A percentile compares a stretch with the other conserved stretches of the same genome.
Evolutionary conservation across 1,140 invertebrate species (phyloP).

Genomic region (Lepidurus packardi): DNA sequence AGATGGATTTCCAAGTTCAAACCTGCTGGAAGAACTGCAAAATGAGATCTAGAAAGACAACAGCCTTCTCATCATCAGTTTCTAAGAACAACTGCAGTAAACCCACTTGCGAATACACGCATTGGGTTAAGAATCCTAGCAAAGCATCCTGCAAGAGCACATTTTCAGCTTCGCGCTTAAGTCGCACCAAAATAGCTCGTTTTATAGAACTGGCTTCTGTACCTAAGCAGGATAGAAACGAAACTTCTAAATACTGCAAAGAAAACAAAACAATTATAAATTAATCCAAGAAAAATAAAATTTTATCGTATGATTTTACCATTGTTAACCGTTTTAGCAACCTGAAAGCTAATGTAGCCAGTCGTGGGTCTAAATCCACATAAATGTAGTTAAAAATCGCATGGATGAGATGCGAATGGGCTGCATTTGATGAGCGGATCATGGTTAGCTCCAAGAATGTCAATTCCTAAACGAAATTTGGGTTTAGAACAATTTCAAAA

Average conservation of each 20-base stretch:
- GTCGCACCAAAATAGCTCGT: neutral
- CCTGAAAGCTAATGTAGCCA: neutral
- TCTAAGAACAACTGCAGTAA: neutral
- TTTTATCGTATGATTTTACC: neutral
- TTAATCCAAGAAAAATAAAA: neutral
- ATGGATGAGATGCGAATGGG: neutral
- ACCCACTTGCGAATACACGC: neutral
- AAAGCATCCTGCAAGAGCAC: neutral
- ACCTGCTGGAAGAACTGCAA: neutral
- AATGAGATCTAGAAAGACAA: neutral
- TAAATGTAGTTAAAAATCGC: conserved; percentile 1
- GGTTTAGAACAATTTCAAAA: neutral
- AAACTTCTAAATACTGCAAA: neutral
- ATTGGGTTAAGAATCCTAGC: neutral
- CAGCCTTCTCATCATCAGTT: neutral
- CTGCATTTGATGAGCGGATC: neutral
- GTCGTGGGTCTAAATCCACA: neutral
- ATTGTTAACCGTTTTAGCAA: neutral
- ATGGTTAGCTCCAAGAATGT: neutral
- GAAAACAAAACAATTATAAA: neutral
- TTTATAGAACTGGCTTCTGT: neutral
- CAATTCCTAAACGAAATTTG: neutral
- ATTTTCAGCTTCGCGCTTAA: neutral
- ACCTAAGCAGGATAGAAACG: neutral
- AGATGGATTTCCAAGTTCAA: neutral